Evolutionary conservation across 2,797 vertebrate species (phyloP).

Genomic region (Lycodopsis pacificus): DNA sequence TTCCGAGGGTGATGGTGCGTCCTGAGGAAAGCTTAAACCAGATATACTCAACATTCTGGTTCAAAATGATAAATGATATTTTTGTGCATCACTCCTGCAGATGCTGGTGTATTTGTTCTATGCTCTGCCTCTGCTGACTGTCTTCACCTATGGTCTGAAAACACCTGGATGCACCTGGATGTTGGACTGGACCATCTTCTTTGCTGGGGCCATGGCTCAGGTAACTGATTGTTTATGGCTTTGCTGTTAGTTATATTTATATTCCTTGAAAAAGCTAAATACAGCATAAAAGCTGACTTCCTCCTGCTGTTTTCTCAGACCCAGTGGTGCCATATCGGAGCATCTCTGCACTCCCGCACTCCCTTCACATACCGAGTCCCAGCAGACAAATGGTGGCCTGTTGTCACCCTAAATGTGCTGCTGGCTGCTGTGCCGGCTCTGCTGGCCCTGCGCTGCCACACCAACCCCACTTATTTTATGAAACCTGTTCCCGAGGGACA

Average conservation of each 20-base stretch:
- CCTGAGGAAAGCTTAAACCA: not conserved
- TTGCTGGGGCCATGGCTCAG: constrained; percentile 91
- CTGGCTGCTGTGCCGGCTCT: constrained; percentile 83
- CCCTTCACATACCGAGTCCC: constrained; percentile 94
- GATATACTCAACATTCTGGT: not conserved
- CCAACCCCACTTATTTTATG: constrained; percentile 86
- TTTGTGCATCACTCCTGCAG: constrained; percentile 68
- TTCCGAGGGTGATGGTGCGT: constrained; percentile 92
- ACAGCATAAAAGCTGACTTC: constrained; percentile 16
- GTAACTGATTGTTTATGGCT: constrained; percentile 72
- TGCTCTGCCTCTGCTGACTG: constrained; percentile 85
- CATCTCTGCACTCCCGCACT: constrained; percentile 90
- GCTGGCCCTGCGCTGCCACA: constrained; percentile 87
- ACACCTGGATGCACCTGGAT: constrained; percentile 92
- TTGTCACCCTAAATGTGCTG: constrained; percentile 86
- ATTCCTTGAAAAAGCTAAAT: not conserved
- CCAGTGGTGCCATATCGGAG: constrained; percentile 94
- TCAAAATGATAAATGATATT: not conserved
- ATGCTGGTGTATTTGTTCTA: constrained; percentile 94
- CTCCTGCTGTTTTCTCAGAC: constrained; percentile 79
- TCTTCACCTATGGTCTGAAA: constrained; percentile 85
- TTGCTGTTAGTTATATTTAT: constrained; percentile 3
- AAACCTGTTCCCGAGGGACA: constrained; percentile 51
- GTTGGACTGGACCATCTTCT: constrained; percentile 91
- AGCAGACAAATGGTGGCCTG: constrained; percentile 83